Evolutionary conservation across 1,140 invertebrate genomes (phyloP).

Genomic region (Heliconius himera): DNA sequence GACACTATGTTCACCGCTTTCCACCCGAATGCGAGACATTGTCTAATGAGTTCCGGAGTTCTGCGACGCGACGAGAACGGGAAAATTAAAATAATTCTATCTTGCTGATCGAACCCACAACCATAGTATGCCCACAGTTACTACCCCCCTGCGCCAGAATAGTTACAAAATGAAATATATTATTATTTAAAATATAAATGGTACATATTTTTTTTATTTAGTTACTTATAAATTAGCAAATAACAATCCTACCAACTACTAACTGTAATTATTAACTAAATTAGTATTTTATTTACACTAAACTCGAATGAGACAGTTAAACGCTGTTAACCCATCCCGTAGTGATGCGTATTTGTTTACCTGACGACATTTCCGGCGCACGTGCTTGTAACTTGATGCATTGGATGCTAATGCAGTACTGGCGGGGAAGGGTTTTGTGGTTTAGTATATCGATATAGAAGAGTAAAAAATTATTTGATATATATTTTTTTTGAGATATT

Average conservation of each 20-base stretch:
- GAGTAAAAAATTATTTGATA: background rate
- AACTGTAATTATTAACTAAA: constrained; percentile 7
- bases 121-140: too few species aligned
- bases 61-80: too few species aligned
- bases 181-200: too few species aligned
- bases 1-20: too few species aligned
- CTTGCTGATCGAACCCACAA: too few species aligned
- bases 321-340: constrained; percentile 27
- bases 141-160: too few species aligned
- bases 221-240: too few species aligned
- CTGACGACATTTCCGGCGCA: constrained; percentile 76
- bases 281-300: constrained; percentile 16
- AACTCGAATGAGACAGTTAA: constrained; percentile 23
- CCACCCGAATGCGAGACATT: too few species aligned
- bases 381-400: constrained; percentile 68
- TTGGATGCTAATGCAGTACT: constrained; percentile 58
- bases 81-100: too few species aligned
- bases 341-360: constrained; percentile 67
- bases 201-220: too few species aligned
- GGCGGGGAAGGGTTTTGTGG: constrained; percentile 25
- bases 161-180: too few species aligned
- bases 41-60: too few species aligned
- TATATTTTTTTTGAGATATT: background rate
- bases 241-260: background rate
- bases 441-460: constrained; percentile 28